Conservation (phyloP, 2,888 invertebrate species). For the Panopea generosa region DNA sequence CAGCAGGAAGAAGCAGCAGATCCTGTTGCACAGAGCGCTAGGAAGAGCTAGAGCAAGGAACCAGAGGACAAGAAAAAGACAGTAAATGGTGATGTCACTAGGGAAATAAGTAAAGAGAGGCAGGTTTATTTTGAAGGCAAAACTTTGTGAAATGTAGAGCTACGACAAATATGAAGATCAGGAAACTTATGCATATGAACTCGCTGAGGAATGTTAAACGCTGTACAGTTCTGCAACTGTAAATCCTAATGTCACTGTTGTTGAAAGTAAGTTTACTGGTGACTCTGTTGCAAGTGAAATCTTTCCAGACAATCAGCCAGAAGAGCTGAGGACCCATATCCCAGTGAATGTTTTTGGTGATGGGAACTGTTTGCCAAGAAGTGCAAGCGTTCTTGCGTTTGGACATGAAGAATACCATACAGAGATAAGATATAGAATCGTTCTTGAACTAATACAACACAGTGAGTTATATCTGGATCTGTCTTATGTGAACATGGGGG, state of each 20-base stretch:
- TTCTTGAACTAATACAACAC: slow-evolving; percentile 1
- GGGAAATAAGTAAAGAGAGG: too few relatives aligned
- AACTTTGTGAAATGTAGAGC: too few relatives aligned
- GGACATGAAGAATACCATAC: slow-evolving; percentile 25
- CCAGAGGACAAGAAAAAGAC: too few relatives aligned
- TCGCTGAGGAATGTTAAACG: background rate
- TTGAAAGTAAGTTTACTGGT: background rate
- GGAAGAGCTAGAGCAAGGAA: too few relatives aligned
- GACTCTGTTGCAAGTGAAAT: background rate
- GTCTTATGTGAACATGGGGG: background rate
- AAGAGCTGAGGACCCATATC: background rate
- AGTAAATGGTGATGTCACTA: too few relatives aligned
- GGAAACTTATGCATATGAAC: background rate
- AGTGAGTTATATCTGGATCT: slow-evolving; percentile 7
- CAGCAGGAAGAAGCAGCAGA: too few relatives aligned
- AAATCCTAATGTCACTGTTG: background rate
- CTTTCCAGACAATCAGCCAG: background rate
- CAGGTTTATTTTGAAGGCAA: too few relatives aligned
- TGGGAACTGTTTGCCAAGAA: slow-evolving; percentile 30
- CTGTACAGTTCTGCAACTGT: background rate
- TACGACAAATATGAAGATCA: too few relatives aligned
- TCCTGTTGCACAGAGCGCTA: too few relatives aligned
- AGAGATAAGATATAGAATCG: slow-evolving; percentile 27
- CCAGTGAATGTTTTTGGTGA: slow-evolving; percentile 22
- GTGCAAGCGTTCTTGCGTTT: slow-evolving; percentile 29